Evolutionary conservation across 2,113 vertebrate genomes (phyloP).

Genomic region (Podarcis raffonei): DNA sequence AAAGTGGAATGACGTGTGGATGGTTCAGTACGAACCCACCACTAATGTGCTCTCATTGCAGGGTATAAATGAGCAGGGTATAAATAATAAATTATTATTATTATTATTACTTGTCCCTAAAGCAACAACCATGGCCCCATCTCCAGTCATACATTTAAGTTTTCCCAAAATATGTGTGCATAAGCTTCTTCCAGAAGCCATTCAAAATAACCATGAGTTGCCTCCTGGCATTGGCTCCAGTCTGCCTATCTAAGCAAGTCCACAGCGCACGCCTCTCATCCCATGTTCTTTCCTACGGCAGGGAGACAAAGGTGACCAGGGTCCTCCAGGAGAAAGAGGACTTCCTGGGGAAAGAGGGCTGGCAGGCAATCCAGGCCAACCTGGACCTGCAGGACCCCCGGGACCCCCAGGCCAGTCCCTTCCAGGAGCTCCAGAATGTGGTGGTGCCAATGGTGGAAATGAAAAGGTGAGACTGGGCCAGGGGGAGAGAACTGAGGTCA

Average conservation of each 20-base stretch:
- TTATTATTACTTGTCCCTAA: neutral
- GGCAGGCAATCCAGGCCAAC: conserved; percentile 47
- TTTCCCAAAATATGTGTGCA: neutral
- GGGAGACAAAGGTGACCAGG: conserved; percentile 68
- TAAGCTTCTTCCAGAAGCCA: neutral
- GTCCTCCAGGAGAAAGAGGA: conserved; percentile 56
- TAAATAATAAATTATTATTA: too few species aligned
- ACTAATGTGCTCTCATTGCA: too few species aligned
- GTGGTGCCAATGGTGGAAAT: neutral
- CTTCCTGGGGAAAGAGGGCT: conserved; percentile 62
- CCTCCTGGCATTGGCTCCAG: neutral
- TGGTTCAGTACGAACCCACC: too few species aligned
- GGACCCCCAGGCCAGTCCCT: conserved; percentile 21
- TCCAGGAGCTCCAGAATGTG: neutral
- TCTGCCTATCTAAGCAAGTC: neutral
- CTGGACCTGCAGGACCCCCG: conserved; percentile 48
- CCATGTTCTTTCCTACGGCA: conserved; percentile 6
- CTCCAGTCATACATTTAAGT: neutral
- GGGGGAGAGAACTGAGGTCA: neutral
- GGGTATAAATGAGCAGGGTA: too few species aligned
- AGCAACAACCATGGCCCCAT: neutral
- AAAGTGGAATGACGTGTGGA: too few species aligned
- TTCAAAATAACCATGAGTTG: too few species aligned
- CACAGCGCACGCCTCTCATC: neutral
- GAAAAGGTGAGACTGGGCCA: conserved; percentile 7